Conservation (phyloP, 2,888 invertebrate genomes). For the Leptinotarsa juncta region DNA sequence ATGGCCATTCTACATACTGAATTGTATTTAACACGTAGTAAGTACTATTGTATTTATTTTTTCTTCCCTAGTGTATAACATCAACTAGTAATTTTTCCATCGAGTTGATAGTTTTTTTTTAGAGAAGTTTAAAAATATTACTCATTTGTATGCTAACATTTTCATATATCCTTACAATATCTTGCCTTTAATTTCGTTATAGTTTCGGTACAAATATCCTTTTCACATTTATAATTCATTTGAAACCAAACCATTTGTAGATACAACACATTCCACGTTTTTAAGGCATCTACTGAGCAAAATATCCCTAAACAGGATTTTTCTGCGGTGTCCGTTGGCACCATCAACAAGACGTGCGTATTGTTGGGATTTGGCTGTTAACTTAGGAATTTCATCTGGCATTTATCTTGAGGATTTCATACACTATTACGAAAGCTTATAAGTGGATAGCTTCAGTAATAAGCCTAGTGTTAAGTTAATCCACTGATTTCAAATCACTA, state of each 20-base stretch:
- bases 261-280: conserved; percentile 49
- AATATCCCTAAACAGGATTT: conserved; percentile 40
- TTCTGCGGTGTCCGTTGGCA: conserved; percentile 26
- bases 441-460: conserved; percentile 49
- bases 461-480: not conserved
- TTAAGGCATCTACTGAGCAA: conserved; percentile 37
- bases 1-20: not conserved
- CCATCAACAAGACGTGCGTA: conserved; percentile 6
- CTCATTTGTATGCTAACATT: not conserved
- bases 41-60: not conserved
- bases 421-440: conserved; percentile 24
- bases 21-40: too few relatives aligned
- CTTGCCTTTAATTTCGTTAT: not conserved
- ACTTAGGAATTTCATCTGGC: conserved; percentile 6
- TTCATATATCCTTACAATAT: not conserved
- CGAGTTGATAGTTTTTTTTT: not conserved
- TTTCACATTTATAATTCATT: not conserved
- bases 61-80: not conserved
- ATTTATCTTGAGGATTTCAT: conserved; percentile 1
- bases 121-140: not conserved
- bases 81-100: not conserved
- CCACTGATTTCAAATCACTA: conserved; percentile 34
- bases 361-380: conserved; percentile 6
- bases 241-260: conserved; percentile 47
- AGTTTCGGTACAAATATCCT: not conserved